Evolutionary conservation across 2,797 vertebrate species (phyloP).

Genomic region (Coregonus sp.): DNA sequence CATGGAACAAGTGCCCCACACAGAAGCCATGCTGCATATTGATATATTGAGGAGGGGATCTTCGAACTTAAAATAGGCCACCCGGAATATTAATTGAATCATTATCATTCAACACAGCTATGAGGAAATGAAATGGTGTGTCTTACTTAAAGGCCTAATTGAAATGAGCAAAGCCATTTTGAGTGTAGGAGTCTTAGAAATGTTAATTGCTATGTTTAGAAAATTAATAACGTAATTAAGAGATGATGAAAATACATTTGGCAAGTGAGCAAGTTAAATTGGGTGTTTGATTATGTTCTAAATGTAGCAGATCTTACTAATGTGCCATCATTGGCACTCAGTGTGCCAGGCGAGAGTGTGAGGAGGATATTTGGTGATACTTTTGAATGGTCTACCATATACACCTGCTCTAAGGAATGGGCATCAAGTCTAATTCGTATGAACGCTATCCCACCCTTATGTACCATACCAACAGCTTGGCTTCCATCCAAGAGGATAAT

Average conservation of each 20-base stretch:
- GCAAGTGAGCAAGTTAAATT: slow-evolving; percentile 44
- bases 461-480: not conserved
- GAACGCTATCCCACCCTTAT: not conserved
- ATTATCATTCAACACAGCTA: slow-evolving; percentile 48
- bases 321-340: not conserved
- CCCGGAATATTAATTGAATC: slow-evolving; percentile 53
- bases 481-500: not conserved
- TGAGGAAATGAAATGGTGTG: slow-evolving; percentile 17
- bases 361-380: not conserved
- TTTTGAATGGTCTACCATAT: not conserved
- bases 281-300: slow-evolving; percentile 20
- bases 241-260: slow-evolving; percentile 52
- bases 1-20: not conserved
- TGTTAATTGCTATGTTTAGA: slow-evolving; percentile 55
- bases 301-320: slow-evolving; percentile 5
- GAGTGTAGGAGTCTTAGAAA: slow-evolving; percentile 45
- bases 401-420: not conserved
- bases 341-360: not conserved
- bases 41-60: slow-evolving; percentile 38
- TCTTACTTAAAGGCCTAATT: slow-evolving; percentile 48
- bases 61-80: slow-evolving; percentile 45
- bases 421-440: not conserved
- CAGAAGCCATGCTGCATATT: slow-evolving; percentile 42
- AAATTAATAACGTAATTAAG: slow-evolving; percentile 58
- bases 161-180: slow-evolving; percentile 50